A percentile compares a stretch with the other conserved stretches of the same genome.
Conservation (phyloP, 2,113 vertebrate species). For the Crotalus helleri region DNA sequence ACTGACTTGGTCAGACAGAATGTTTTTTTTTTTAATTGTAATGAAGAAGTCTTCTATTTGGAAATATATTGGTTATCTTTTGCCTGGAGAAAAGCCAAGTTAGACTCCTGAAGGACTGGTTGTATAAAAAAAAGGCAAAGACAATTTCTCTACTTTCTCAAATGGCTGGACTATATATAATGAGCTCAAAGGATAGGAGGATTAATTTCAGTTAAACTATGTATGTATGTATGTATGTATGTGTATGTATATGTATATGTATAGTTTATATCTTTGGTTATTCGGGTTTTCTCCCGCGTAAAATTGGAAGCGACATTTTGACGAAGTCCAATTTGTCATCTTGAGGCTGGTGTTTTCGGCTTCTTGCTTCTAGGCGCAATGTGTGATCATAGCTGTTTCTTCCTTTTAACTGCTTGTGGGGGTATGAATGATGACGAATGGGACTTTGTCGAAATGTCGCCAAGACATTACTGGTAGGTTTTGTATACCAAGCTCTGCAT, state of each 20-base stretch:
- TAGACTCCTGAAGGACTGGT: not conserved
- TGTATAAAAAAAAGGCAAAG: not conserved
- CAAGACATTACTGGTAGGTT: not conserved
- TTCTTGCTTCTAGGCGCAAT: too few relatives aligned
- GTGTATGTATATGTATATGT: too few relatives aligned
- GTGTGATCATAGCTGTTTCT: too few relatives aligned
- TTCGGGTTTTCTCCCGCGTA: too few relatives aligned
- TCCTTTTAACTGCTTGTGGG: too few relatives aligned
- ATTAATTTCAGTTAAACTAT: not conserved
- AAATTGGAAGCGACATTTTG: too few relatives aligned
- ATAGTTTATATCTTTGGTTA: too few relatives aligned
- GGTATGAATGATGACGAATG: too few relatives aligned
- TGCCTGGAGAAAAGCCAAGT: not conserved
- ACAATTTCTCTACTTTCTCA: not conserved
- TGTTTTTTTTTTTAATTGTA: not conserved
- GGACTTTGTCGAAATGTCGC: too few relatives aligned
- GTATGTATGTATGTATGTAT: too few relatives aligned
- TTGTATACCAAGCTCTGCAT: not conserved
- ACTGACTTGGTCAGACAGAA: not conserved
- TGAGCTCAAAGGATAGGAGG: not conserved
- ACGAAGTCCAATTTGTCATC: too few relatives aligned
- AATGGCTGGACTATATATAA: not conserved
- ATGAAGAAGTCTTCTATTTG: not conserved
- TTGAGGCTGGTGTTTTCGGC: too few relatives aligned
- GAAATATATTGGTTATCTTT: not conserved